phyloP scores from a whole-genome alignment of 2,888 invertebrate species.

The Dromius quadrimaculatus region DNA sequence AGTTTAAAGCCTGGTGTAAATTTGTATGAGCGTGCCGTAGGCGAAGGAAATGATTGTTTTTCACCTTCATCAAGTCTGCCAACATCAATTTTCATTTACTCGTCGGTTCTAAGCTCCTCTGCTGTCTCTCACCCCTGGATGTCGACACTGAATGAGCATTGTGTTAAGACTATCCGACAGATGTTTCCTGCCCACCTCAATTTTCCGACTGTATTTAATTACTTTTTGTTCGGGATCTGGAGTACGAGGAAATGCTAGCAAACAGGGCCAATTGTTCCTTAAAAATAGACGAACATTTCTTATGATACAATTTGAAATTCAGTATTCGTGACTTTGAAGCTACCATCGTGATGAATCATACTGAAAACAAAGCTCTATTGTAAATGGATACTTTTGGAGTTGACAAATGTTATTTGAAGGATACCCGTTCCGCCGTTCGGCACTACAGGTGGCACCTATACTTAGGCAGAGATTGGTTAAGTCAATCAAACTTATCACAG shows the following conservation, averaged over 20 bases:
- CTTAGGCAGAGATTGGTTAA: too few species aligned
- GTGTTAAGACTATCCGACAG: slow-evolving; percentile 44
- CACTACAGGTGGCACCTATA: too few species aligned
- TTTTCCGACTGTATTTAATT: slow-evolving; percentile 37
- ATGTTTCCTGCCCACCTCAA: slow-evolving; percentile 29
- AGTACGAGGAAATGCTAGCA: neutral
- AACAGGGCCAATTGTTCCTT: neutral
- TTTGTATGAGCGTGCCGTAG: slow-evolving; percentile 13
- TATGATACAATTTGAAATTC: too few species aligned
- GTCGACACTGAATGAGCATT: slow-evolving; percentile 34
- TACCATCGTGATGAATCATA: too few species aligned
- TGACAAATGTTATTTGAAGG: too few species aligned
- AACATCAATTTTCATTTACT: slow-evolving; percentile 48
- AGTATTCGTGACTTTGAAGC: too few species aligned
- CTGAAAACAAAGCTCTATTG: too few species aligned
- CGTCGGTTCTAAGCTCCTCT: neutral
- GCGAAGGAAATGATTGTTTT: slow-evolving; percentile 45
- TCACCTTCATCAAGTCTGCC: slow-evolving; percentile 50
- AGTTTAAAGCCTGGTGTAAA: slow-evolving; percentile 20
- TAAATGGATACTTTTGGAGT: too few species aligned
- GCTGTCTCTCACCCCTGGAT: neutral
- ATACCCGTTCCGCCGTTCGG: too few species aligned
- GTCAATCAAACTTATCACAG: too few species aligned
- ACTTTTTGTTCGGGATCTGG: slow-evolving; percentile 20
- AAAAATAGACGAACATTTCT: too few species aligned